Base-by-base conservation (phyloP, 2,888 invertebrate species). In the Strigamia crassipes region DNA sequence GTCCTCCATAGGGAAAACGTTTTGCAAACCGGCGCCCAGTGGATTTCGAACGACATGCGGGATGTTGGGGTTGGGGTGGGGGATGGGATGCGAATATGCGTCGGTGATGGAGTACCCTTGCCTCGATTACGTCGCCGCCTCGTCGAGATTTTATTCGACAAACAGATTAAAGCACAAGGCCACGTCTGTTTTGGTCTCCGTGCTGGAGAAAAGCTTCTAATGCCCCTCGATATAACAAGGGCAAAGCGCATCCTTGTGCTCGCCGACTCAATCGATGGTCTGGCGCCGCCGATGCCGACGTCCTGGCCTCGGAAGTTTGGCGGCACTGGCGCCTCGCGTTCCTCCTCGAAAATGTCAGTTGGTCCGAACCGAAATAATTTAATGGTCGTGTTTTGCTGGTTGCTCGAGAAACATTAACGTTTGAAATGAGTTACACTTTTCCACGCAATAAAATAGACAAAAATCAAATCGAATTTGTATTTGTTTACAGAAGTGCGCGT, bases 21-120 rank as follows among this genome's bases (percentile, higher is more conserved):
- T 56, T 56, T 56, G 56, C 56, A 18, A 56, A 56, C 56, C 56
- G 56, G 56, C 56, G 56, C 56, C 56, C 56, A 56, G 56, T 56
- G 56, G 56, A 18, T 56, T 56, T 18, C 56, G 18, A 18, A 56
- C 21, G 56, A 56, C 18, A 56, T 18, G 46, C n/a, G 46, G 46
- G 46, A 46, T 13, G 46, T 46, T 46, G 46, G n/a, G n/a, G n/a
- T n/a, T n/a, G 1, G 27, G 27, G 27, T 1, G 27, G 1, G 27
- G 1, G 46, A 15, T 5, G n/a, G 46, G 46, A n/a, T 46, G 46
- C 0, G 46, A 46, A 46, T 46, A n/a, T n/a, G 46, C 6, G 56
- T 56, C 18, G 56, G 56, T 56, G 56, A 56, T 56, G 56, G 21
- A 56, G 56, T 18, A 18, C 56, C 21, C 56, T 56, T 46, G 46